phyloP scores from a whole-genome alignment of 2,113 vertebrate genomes.

The Xenopus tropicalis region DNA sequence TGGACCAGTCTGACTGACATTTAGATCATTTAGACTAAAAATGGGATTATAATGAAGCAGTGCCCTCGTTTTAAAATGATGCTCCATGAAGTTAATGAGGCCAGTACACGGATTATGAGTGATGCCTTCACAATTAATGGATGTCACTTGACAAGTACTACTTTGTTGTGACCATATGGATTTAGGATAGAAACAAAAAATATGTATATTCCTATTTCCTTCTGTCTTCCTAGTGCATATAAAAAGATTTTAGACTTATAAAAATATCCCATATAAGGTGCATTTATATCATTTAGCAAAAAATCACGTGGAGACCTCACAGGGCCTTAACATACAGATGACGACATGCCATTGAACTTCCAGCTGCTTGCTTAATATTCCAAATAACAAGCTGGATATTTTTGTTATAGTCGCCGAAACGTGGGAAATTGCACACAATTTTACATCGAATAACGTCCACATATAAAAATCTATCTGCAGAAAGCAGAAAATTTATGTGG shows the following conservation, averaged over 20 bases:
- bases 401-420: neutral
- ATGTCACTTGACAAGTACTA: conserved; percentile 30
- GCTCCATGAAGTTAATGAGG: conserved; percentile 38
- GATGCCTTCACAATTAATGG: conserved; percentile 36
- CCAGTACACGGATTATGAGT: conserved; percentile 35
- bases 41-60: conserved; percentile 43
- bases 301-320: neutral
- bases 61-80: conserved; percentile 40
- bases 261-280: conserved; percentile 1
- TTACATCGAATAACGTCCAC: neutral
- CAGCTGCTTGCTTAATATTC: neutral
- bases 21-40: conserved; percentile 45
- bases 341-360: neutral
- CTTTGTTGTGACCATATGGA: conserved; percentile 21
- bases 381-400: neutral
- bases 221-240: neutral
- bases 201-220: neutral
- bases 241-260: conserved; percentile 5
- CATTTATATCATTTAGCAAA: neutral
- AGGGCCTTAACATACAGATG: neutral
- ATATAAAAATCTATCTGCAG: neutral
- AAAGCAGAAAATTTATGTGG: too few species aligned
- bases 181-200: conserved; percentile 5
- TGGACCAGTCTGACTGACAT: conserved; percentile 43
- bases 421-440: neutral